Conservation (phyloP, 2,797 vertebrate genomes). For the Sebastes taczanowskii region DNA sequence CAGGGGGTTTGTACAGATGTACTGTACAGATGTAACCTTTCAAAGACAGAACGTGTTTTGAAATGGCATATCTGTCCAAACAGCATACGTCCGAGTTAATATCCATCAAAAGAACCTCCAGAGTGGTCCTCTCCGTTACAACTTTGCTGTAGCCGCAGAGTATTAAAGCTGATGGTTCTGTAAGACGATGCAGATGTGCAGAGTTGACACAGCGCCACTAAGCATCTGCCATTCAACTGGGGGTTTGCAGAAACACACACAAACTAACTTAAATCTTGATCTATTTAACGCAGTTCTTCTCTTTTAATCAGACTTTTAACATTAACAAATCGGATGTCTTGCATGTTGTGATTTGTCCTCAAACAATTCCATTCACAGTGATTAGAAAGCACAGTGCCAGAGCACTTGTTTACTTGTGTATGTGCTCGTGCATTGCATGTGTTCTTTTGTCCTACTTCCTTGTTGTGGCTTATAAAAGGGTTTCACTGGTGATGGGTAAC, state of each 20-base stretch:
- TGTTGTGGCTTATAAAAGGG: constrained; percentile 23
- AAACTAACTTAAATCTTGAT: neutral
- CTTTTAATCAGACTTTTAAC: constrained; percentile 17
- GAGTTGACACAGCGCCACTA: constrained; percentile 1
- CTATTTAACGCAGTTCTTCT: neutral
- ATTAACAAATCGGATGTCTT: constrained; percentile 11
- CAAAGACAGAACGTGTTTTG: neutral
- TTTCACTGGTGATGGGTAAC: constrained; percentile 17
- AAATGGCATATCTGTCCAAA: constrained; percentile 4
- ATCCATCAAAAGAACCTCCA: neutral
- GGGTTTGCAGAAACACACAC: constrained; percentile 66
- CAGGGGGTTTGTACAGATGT: neutral
- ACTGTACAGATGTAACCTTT: neutral
- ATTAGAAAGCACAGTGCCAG: neutral
- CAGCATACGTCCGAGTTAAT: neutral
- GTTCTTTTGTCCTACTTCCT: constrained; percentile 12
- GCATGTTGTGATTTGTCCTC: constrained; percentile 15
- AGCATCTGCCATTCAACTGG: constrained; percentile 29
- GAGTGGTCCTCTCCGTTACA: neutral
- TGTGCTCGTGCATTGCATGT: constrained; percentile 25
- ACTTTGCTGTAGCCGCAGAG: neutral
- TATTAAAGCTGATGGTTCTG: neutral
- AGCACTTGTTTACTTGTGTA: constrained; percentile 9
- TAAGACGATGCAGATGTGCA: constrained; percentile 28
- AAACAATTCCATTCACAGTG: neutral